A percentile compares a stretch with the other conserved stretches of the same genome.
Conservation (phyloP, 2,888 invertebrate species). For the Sarcophaga variegata region DNA sequence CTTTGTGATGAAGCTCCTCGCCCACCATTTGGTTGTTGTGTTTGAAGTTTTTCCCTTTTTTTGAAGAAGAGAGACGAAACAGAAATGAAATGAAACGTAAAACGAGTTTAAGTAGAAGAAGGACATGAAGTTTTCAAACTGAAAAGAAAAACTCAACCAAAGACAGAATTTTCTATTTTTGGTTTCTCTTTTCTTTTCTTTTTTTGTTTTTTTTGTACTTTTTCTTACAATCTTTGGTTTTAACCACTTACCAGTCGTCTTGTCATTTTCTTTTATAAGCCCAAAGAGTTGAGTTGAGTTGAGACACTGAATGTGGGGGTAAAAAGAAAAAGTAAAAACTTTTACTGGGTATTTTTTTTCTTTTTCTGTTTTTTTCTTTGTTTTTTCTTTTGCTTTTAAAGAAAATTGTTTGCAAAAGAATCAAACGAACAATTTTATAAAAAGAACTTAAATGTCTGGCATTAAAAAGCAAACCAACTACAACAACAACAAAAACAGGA, state of each 20-base stretch:
- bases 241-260: slow-evolving; percentile 7
- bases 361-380: neutral
- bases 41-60: slow-evolving; percentile 33
- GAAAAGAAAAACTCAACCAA: neutral
- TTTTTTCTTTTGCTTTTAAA: slow-evolving; percentile 6
- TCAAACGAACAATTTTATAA: slow-evolving; percentile 45
- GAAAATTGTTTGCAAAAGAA: slow-evolving; percentile 32
- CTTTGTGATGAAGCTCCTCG: neutral
- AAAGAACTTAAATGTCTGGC: slow-evolving; percentile 58
- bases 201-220: slow-evolving; percentile 25
- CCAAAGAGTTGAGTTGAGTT: slow-evolving; percentile 42
- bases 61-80: slow-evolving; percentile 48
- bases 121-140: neutral
- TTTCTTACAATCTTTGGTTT: slow-evolving; percentile 23
- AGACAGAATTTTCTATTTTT: neutral
- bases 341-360: neutral
- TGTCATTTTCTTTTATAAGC: slow-evolving; percentile 24
- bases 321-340: slow-evolving; percentile 32
- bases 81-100: slow-evolving; percentile 61
- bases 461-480: slow-evolving; percentile 54
- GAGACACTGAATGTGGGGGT: neutral
- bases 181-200: neutral
- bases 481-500: slow-evolving; percentile 27
- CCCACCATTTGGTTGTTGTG: neutral
- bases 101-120: slow-evolving; percentile 1